These are phyloP conservation scores for Pao palembangensis DNA, from an alignment of 2,113 vertebrate species.

Conservation along the genomic window DNA sequence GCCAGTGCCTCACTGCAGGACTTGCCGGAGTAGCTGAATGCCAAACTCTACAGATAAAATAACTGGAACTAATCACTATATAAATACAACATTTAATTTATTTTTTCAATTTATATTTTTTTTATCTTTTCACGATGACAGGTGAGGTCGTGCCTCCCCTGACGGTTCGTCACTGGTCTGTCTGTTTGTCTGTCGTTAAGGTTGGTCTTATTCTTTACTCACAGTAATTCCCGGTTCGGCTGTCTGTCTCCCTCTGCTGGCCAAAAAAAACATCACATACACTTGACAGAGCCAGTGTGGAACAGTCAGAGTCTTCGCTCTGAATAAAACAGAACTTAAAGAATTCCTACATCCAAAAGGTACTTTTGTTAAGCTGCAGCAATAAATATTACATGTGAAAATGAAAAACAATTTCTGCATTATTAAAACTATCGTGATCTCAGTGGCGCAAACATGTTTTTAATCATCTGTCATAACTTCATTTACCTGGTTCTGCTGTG, in stretches of 20 bases:
- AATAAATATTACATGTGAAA: neutral
- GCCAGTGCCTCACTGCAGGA: no score
- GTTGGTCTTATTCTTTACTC: conserved; percentile 10
- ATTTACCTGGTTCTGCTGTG: conserved; percentile 81
- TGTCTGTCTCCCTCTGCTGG: conserved; percentile 64
- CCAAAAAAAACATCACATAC: conserved; percentile 34
- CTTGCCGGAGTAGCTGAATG: no score
- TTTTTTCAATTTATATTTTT: no score
- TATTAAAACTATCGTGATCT: neutral
- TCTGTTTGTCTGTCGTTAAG: no score
- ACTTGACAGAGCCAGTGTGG: conserved; percentile 55
- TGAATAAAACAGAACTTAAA: conserved; percentile 72
- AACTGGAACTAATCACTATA: no score
- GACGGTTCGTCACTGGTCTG: no score
- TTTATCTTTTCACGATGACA: no score
- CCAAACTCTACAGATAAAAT: no score
- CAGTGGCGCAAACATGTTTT: no score
- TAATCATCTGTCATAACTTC: no score
- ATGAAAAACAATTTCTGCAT: neutral
- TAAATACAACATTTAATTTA: no score
- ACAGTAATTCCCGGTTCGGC: conserved; percentile 33
- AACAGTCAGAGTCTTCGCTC: conserved; percentile 68
- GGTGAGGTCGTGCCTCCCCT: no score
- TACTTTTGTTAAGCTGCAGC: conserved; percentile 43
- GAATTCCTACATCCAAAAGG: conserved; percentile 65